Evolutionary conservation across 2,113 vertebrate species (phyloP), one percentile per base, ranked within the genome.

Genomic region (Odontesthes bonariensis): DNA sequence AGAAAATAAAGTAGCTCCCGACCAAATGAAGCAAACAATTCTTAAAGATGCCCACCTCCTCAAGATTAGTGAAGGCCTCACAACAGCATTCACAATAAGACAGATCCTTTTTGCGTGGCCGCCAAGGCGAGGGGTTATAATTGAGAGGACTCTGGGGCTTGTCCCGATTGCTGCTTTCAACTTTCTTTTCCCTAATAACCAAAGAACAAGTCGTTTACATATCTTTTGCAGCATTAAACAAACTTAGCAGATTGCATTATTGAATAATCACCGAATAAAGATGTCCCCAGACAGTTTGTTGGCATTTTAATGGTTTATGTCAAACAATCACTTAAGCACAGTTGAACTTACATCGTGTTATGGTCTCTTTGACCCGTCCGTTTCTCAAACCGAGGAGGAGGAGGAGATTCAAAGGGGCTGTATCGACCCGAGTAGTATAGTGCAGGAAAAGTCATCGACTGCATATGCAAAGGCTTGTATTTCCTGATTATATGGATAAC

Each of bases 11-110:
- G 35, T 1, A 35, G 33, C 8, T 6, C 0, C 27, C 38, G 23
- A 4, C 10, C 19, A 38, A 22, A 20, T 14, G 1, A 33, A 13
- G 5, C 11, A 65, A 35, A 0, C 7, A 2, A 38, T 20, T 8
- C 0, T 31, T 7, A 66, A 69, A 44, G 9, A 20, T n/a, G 22
- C 76, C 89, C 74, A 96, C 95, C 93, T 92, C 75, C 0, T 91
- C 86, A 77, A 96, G 91, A 76, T 94, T 93, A 19, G 88, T 88
- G n/a, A 95, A 97, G 60, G 93, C 73, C 54, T 95, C 85, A 1
- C 89, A 93, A 82, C 96, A 98, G 88, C 96, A 96, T 91, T 97
- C 96, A 10, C 96, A 97, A 73, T 94, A 96, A 0, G 95, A 95
- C 13, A 63, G 72, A 81, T 75, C 93, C 69, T 88, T 97, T 70